phyloP scores from a whole-genome alignment of 2,888 invertebrate genomes.

The Ametastegia equiseti region DNA sequence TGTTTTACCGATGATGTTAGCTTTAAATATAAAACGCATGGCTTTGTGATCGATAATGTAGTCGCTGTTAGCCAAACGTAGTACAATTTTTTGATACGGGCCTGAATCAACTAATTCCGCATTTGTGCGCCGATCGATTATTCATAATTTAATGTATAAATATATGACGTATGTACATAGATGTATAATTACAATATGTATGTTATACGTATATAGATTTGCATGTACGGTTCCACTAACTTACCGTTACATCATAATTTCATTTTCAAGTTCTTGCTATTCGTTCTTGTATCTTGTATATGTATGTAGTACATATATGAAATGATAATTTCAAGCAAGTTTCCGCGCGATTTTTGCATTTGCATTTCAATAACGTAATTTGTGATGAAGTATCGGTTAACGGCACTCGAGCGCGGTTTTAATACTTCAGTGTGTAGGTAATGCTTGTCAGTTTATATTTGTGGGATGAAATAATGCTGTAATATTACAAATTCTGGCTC shows the following conservation, averaged over 20 bases:
- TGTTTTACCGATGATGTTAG: neutral
- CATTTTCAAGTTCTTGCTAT: neutral
- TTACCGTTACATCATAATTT: too few relatives aligned
- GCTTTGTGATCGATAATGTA: neutral
- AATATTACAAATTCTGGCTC: neutral
- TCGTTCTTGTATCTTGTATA: neutral
- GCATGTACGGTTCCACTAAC: neutral
- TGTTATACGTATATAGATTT: too few relatives aligned
- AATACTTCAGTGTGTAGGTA: neutral
- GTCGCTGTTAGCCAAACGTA: neutral
- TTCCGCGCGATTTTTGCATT: neutral
- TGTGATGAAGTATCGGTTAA: neutral
- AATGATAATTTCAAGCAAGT: neutral
- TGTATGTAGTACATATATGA: neutral
- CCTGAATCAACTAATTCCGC: neutral
- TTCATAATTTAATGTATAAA: neutral
- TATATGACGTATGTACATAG: neutral
- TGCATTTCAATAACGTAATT: slow-evolving; percentile 16
- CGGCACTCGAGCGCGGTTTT: neutral
- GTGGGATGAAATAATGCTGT: neutral
- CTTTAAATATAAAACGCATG: neutral
- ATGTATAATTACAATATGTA: too few relatives aligned
- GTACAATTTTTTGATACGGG: neutral
- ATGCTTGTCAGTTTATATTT: neutral
- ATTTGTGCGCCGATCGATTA: neutral